These are phyloP conservation scores for Mycteria americana DNA, from an alignment of 2,797 vertebrate species.

Conservation along the genomic window DNA sequence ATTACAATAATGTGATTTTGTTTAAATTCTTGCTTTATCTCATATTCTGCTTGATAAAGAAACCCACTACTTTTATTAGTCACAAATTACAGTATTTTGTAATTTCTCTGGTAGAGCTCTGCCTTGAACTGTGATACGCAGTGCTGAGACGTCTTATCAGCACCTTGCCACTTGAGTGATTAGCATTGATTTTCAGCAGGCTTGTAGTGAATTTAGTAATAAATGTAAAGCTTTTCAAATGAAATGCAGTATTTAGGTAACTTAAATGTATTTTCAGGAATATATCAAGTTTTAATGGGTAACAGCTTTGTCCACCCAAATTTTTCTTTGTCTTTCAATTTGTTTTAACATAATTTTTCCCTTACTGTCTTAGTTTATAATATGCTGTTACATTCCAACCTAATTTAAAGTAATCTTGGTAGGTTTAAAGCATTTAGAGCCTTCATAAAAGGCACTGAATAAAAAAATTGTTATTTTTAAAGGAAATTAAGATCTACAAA, in stretches of 20 bases:
- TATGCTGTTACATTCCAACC: neutral
- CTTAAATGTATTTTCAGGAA: neutral
- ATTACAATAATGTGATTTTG: neutral
- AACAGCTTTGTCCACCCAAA: neutral
- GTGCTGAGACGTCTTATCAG: neutral
- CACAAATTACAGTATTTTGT: neutral
- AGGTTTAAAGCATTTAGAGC: neutral
- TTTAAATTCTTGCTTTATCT: neutral
- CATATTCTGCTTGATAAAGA: neutral
- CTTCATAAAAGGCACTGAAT: neutral
- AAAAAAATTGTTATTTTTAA: neutral
- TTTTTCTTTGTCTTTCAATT: neutral
- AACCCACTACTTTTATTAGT: neutral
- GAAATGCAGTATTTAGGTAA: neutral
- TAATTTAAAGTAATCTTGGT: neutral
- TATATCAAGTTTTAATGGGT: neutral
- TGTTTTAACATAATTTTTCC: neutral
- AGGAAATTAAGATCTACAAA: neutral
- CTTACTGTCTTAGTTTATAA: neutral
- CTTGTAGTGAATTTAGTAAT: neutral
- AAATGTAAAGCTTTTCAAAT: neutral
- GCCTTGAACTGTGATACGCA: neutral
- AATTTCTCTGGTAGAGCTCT: neutral
- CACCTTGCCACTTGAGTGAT: neutral
- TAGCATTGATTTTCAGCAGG: neutral